Evolutionary conservation across 2,888 invertebrate genomes (phyloP).

Genomic region (Cordilura impudica): DNA sequence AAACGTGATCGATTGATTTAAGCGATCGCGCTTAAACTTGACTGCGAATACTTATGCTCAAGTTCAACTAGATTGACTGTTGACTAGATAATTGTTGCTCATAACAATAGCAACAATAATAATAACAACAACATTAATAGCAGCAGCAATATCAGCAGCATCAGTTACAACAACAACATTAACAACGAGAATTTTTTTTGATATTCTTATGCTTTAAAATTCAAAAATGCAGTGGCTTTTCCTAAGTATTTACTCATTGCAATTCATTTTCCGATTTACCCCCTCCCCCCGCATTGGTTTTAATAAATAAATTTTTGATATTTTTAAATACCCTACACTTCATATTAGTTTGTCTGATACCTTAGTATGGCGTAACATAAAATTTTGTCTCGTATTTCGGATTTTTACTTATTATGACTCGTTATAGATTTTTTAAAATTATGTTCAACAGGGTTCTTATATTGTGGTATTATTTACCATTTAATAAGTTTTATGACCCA

Average conservation of each 20-base stretch:
- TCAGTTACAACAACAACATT: slow-evolving; percentile 66
- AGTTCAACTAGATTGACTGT: slow-evolving; percentile 76
- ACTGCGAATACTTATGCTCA: slow-evolving; percentile 65
- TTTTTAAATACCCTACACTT: slow-evolving; percentile 21
- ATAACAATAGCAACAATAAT: slow-evolving; percentile 39
- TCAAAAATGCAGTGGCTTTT: slow-evolving; percentile 47
- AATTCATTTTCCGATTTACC: neutral
- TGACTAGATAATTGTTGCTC: slow-evolving; percentile 76
- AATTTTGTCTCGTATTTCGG: too few species aligned
- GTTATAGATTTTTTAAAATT: too few species aligned
- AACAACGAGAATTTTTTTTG: slow-evolving; percentile 30
- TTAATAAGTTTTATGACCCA: too few species aligned
- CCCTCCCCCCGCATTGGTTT: neutral
- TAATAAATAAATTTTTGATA: slow-evolving; percentile 43
- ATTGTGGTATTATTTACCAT: too few species aligned
- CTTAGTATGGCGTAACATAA: too few species aligned
- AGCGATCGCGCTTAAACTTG: slow-evolving; percentile 68
- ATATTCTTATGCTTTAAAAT: slow-evolving; percentile 49
- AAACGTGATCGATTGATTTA: slow-evolving; percentile 77
- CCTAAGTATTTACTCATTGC: slow-evolving; percentile 38
- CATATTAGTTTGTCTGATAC: neutral
- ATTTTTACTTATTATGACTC: too few species aligned
- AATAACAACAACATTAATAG: slow-evolving; percentile 35
- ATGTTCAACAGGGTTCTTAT: too few species aligned
- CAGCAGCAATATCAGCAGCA: slow-evolving; percentile 15